Percentiles rank a stretch among this genome's conserved stretches.
Evolutionary conservation across 1,140 invertebrate species (phyloP).

Genomic region (Physella acuta): DNA sequence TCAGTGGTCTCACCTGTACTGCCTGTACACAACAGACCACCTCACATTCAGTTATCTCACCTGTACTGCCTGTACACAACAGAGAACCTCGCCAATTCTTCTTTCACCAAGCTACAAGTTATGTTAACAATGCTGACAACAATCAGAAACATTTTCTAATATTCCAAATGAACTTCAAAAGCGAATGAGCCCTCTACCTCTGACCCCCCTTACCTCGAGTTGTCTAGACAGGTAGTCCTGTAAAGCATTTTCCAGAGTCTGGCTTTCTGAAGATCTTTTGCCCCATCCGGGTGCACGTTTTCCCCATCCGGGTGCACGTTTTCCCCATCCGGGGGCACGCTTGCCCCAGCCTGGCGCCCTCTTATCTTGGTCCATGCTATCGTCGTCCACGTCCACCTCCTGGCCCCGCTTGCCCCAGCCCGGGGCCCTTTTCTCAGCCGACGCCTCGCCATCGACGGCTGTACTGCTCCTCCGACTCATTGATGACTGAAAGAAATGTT

Average conservation of each 20-base stretch:
- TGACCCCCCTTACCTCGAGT: slow-evolving; percentile 12
- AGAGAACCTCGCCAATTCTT: no score
- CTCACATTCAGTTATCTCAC: no score
- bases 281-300: background rate
- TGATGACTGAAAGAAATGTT: no score
- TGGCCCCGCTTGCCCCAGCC: slow-evolving; percentile 11
- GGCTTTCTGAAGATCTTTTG: background rate
- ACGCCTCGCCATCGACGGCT: background rate
- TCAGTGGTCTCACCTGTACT: no score
- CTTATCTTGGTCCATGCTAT: background rate
- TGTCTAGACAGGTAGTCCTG: background rate
- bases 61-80: no score
- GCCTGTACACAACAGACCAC: no score
- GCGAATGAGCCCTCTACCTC: no score
- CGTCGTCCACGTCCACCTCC: background rate
- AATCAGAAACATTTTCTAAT: no score
- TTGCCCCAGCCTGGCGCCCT: slow-evolving; percentile 14
- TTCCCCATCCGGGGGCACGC: slow-evolving; percentile 1
- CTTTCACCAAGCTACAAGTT: no score
- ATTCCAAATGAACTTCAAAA: no score
- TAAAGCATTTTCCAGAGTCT: background rate
- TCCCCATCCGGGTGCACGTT: slow-evolving; percentile 18
- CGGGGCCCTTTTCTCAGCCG: slow-evolving; percentile 6
- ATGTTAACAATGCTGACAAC: no score
- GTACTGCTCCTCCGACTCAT: background rate